Percentiles rank a stretch among this genome's conserved stretches.
Conservation (phyloP, 1,140 invertebrate genomes). For the Drosophila obscura region DNA sequence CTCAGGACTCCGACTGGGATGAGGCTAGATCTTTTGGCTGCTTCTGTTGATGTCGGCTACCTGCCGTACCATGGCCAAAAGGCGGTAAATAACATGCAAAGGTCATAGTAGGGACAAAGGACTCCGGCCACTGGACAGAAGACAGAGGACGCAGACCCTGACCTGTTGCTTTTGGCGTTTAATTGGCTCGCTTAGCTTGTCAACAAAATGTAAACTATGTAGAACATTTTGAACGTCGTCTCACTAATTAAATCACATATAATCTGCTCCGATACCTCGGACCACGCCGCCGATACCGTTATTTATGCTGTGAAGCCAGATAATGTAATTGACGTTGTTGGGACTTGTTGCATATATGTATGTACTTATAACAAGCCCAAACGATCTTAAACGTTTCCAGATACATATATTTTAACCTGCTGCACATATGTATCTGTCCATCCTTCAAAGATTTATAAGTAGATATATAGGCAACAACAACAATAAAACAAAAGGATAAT, state of each 20-base stretch:
- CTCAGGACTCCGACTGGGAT: neutral
- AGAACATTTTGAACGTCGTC: slow-evolving; percentile 48
- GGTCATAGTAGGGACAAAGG: slow-evolving; percentile 67
- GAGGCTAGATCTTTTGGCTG: neutral
- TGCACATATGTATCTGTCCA: too few species aligned
- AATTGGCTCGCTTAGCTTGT: slow-evolving; percentile 81
- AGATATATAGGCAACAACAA: too few species aligned
- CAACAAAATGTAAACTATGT: slow-evolving; percentile 78
- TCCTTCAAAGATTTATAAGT: too few species aligned
- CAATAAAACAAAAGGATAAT: too few species aligned
- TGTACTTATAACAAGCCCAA: neutral
- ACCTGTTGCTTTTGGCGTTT: slow-evolving; percentile 52
- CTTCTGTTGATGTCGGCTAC: slow-evolving; percentile 19
- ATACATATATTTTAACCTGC: too few species aligned
- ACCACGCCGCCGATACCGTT: slow-evolving; percentile 3
- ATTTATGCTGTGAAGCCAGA: slow-evolving; percentile 30
- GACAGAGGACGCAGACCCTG: slow-evolving; percentile 9
- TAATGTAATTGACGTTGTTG: slow-evolving; percentile 53
- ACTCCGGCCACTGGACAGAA: too few species aligned
- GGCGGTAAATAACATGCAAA: slow-evolving; percentile 69
- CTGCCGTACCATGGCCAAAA: slow-evolving; percentile 49
- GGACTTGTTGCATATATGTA: slow-evolving; percentile 11
- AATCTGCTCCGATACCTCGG: slow-evolving; percentile 13
- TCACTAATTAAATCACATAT: slow-evolving; percentile 72
- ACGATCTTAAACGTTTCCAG: too few species aligned